These are phyloP conservation scores for Lymantria dispar DNA, from an alignment of 2,888 invertebrate species.

Conservation along the genomic window DNA sequence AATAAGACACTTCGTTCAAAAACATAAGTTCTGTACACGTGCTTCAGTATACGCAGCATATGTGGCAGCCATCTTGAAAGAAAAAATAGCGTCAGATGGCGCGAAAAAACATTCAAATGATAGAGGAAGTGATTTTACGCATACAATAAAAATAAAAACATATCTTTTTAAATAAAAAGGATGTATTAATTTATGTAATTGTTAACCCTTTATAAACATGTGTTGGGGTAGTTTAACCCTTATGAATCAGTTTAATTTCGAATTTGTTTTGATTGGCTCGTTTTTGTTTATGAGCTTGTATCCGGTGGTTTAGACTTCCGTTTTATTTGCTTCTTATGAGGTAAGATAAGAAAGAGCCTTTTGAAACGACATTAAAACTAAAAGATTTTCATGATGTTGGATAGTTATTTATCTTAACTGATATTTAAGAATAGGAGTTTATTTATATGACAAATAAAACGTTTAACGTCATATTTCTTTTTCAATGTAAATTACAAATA, in stretches of 20 bases:
- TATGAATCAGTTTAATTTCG: slow-evolving; percentile 68
- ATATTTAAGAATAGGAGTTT: too few species aligned
- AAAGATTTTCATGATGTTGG: too few species aligned
- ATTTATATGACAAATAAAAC: too few species aligned
- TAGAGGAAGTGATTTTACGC: slow-evolving; percentile 80
- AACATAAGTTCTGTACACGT: slow-evolving; percentile 51
- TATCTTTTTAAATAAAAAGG: slow-evolving; percentile 60
- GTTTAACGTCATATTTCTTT: too few species aligned
- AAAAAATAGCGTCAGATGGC: slow-evolving; percentile 73
- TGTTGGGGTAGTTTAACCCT: slow-evolving; percentile 69
- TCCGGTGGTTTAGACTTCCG: slow-evolving; percentile 59
- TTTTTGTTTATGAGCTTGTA: slow-evolving; percentile 52
- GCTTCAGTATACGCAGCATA: slow-evolving; percentile 55
- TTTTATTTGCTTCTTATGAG: slow-evolving; percentile 31
- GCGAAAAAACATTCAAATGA: slow-evolving; percentile 64
- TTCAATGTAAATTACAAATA: too few species aligned
- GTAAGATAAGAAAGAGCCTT: slow-evolving; percentile 10
- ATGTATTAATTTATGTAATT: slow-evolving; percentile 80
- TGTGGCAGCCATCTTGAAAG: slow-evolving; percentile 56
- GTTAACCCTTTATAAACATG: slow-evolving; percentile 77
- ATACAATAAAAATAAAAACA: slow-evolving; percentile 62
- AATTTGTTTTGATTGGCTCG: slow-evolving; percentile 73
- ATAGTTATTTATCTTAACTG: too few species aligned
- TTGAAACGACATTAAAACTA: too few species aligned
- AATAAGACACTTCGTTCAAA: slow-evolving; percentile 22